These are phyloP conservation scores for Chloroceryle aenea DNA, from an alignment of 2,113 vertebrate species.

Conservation along the genomic window DNA sequence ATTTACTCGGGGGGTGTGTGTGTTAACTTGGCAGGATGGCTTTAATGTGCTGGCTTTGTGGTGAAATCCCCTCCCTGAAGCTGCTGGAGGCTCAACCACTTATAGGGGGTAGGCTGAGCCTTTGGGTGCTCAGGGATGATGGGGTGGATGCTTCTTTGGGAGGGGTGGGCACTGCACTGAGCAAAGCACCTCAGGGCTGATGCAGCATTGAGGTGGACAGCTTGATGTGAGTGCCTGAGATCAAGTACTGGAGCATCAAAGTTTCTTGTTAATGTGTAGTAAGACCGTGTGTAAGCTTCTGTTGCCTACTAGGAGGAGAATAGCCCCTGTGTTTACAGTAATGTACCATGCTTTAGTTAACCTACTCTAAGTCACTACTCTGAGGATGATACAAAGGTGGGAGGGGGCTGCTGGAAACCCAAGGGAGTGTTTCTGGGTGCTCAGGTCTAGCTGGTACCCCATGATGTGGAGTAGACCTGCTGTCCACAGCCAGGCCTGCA, in stretches of 20 bases:
- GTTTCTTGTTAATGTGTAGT: fast-evolving
- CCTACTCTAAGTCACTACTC: fast-evolving
- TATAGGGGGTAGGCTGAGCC: fast-evolving
- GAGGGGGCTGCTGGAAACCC: background rate
- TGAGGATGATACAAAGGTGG: background rate
- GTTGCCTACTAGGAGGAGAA: background rate
- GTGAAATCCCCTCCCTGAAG: background rate
- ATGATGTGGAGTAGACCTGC: fast-evolving
- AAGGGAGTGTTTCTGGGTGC: background rate
- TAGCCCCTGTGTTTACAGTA: fast-evolving
- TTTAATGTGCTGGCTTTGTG: fast-evolving
- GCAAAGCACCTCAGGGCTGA: fast-evolving
- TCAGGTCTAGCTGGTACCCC: background rate
- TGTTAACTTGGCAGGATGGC: fast-evolving
- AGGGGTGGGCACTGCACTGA: fast-evolving
- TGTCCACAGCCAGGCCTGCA: background rate
- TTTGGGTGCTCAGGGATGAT: background rate
- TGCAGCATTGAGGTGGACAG: background rate
- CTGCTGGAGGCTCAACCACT: fast-evolving
- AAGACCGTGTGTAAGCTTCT: fast-evolving
- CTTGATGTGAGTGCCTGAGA: background rate
- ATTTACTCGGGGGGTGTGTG: fast-evolving
- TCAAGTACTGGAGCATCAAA: fast-evolving
- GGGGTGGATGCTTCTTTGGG: background rate
- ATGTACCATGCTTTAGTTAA: fast-evolving